Percentiles rank a stretch among this genome's conserved stretches.
phyloP scores from a whole-genome alignment of 2,888 invertebrate genomes.

The Tipula vernalis region DNA sequence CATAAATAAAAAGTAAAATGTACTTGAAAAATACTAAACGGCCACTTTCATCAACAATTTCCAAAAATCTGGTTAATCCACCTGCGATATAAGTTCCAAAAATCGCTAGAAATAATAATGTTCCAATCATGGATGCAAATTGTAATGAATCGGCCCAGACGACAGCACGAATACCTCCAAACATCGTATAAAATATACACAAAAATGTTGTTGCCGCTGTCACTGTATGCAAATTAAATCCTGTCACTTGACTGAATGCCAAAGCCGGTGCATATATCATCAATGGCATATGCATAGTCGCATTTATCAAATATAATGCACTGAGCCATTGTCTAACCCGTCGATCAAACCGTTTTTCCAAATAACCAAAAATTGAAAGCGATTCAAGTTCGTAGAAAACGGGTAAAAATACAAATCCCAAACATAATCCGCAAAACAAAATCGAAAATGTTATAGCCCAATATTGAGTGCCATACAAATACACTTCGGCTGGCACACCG shows the following conservation, averaged over 20 bases:
- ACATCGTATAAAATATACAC: slow-evolving; percentile 63
- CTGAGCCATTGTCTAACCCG: slow-evolving; percentile 46
- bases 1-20: background rate
- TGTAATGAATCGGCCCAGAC: slow-evolving; percentile 51
- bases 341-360: slow-evolving; percentile 49
- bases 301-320: slow-evolving; percentile 43
- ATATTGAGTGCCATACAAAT: slow-evolving; percentile 38
- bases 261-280: slow-evolving; percentile 58
- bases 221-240: slow-evolving; percentile 49
- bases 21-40: slow-evolving; percentile 47
- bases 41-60: slow-evolving; percentile 41
- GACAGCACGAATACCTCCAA: slow-evolving; percentile 48
- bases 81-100: slow-evolving; percentile 43
- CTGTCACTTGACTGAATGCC: slow-evolving; percentile 59
- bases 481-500: slow-evolving; percentile 39
- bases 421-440: slow-evolving; percentile 14
- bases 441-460: slow-evolving; percentile 17
- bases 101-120: slow-evolving; percentile 41
- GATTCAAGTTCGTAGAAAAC: slow-evolving; percentile 59
- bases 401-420: slow-evolving; percentile 38
- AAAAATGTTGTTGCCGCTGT: slow-evolving; percentile 55
- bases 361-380: slow-evolving; percentile 56
- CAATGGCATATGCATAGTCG: slow-evolving; percentile 47
- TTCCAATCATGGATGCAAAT: slow-evolving; percentile 42
- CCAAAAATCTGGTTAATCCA: slow-evolving; percentile 44